Base-by-base conservation (phyloP, 2,797 vertebrate species). In the Chrysocyon brachyurus region DNA sequence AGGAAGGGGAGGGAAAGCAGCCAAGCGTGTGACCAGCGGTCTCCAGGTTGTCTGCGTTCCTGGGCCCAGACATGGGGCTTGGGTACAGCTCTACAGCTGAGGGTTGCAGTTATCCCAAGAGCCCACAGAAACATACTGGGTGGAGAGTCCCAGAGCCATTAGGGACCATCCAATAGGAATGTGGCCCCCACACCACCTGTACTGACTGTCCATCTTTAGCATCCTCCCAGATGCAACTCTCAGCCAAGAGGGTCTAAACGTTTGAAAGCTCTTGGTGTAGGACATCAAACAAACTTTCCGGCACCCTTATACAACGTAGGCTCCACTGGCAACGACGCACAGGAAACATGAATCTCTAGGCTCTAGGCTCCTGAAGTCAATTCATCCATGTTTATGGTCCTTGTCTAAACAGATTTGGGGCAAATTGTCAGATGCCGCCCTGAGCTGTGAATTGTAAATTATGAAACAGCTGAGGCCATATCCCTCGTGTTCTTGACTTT, bases 161-260 rank as follows among this genome's bases (percentile, higher is more conserved):
- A 36, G 1, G 28, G 0, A 19, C 66, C 1, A 14, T 31, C 63
- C 24, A 0, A 12, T 9, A 24, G 56, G 61, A 72, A 12, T 31
- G 2, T 1, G 4, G 26, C 11, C 11, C 26, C 70, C 28, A 77
- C 61, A 49, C 73, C 3, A 3, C 52, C 3, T 2, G 5, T 2
- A 12, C n/a, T 54, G 49, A 52, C 14, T 12, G 52, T 49, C 46
- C 12, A 5, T 21, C 5, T 52, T 57, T 24, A 5, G 61, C 21
- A 1, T 5, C 16, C n/a, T 66, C 14, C 2, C 12, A 24, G 19
- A 49, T 6, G 17, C 31, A 3, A 40, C 28, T 49, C 22, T 64
- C 3, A 11, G 28, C 5, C 9, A 31, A 31, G 68, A 26, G 70
- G 61, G 22, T 28, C 28, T 16, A 26, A 26, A 40, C 2, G 5